Conservation (phyloP, 1,140 invertebrate species). For the Nasonia giraulti region DNA sequence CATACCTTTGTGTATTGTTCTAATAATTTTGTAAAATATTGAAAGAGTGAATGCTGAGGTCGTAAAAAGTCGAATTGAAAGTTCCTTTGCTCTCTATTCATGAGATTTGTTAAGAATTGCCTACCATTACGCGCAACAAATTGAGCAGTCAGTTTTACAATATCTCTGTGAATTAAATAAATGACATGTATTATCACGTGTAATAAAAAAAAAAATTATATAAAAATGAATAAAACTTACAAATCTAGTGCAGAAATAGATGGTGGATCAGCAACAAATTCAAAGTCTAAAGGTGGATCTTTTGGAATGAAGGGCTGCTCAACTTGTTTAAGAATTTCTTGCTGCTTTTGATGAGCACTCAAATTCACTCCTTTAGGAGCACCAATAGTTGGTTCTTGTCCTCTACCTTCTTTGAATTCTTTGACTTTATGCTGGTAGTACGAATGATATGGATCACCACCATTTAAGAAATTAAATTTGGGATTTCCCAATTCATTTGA, state of each 20-base stretch:
- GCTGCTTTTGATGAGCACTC: slow-evolving; percentile 88
- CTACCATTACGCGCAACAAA: slow-evolving; percentile 99
- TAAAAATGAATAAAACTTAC: slow-evolving; percentile 75
- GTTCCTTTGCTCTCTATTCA: slow-evolving; percentile 98
- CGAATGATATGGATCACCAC: slow-evolving; percentile 98
- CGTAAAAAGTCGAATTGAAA: slow-evolving; percentile 99
- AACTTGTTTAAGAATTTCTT: slow-evolving; percentile 91
- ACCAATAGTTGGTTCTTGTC: slow-evolving; percentile 69
- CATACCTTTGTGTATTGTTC: slow-evolving; percentile 97
- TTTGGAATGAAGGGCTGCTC: slow-evolving; percentile 93
- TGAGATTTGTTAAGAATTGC: slow-evolving; percentile 97
- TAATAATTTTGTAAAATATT: slow-evolving; percentile 98
- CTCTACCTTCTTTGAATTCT: slow-evolving; percentile 94
- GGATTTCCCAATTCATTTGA: slow-evolving; percentile 98
- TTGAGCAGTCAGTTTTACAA: slow-evolving; percentile 98
- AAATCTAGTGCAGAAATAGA: slow-evolving; percentile 98
- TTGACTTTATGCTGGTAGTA: slow-evolving; percentile 99
- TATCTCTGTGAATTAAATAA: slow-evolving; percentile 82
- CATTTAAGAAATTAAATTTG: slow-evolving; percentile 98
- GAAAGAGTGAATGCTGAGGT: slow-evolving; percentile 98
- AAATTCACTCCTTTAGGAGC: slow-evolving; percentile 75
- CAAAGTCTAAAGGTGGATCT: slow-evolving; percentile 96
- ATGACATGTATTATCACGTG: slow-evolving; percentile 8
- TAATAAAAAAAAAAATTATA: background rate
- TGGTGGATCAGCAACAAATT: slow-evolving; percentile 98